phyloP scores from a whole-genome alignment of 2,888 invertebrate genomes.

The Erebia ligea region DNA sequence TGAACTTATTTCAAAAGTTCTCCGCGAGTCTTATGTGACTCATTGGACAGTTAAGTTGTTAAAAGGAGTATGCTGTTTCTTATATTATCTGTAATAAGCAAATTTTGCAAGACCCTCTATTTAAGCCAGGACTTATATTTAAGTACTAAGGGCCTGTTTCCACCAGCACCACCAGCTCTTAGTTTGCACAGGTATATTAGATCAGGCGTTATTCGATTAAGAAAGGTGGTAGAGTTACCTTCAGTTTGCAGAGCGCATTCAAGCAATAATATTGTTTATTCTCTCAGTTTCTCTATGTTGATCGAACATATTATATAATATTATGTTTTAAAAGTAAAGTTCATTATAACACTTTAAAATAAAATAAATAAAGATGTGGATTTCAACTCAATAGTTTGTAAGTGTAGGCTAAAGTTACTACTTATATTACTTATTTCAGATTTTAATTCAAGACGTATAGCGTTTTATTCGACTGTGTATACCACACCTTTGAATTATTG shows the following conservation, averaged over 20 bases:
- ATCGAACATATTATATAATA: background rate
- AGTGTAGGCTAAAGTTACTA: no score
- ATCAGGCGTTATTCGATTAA: slow-evolving; percentile 51
- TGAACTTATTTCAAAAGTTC: no score
- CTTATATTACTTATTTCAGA: background rate
- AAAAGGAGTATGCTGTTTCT: no score
- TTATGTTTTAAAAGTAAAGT: background rate
- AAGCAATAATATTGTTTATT: slow-evolving; percentile 1
- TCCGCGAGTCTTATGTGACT: no score
- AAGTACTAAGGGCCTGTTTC: no score
- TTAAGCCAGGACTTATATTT: no score
- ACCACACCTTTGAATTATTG: background rate
- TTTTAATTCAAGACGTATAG: background rate
- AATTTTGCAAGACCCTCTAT: no score
- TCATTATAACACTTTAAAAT: no score
- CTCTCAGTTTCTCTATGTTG: background rate
- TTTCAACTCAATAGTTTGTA: background rate
- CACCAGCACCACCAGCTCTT: slow-evolving; percentile 30
- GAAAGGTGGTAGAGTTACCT: slow-evolving; percentile 55
- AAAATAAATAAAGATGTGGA: no score
- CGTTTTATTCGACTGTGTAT: background rate
- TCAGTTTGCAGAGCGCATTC: slow-evolving; percentile 39
- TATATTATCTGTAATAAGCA: no score
- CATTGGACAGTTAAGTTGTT: no score
- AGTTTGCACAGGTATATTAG: slow-evolving; percentile 56